Percentiles rank a stretch among this genome's conserved stretches.
These are phyloP conservation scores for Drosophila limbata DNA, from an alignment of 2,888 invertebrate species.

Conservation along the genomic window DNA sequence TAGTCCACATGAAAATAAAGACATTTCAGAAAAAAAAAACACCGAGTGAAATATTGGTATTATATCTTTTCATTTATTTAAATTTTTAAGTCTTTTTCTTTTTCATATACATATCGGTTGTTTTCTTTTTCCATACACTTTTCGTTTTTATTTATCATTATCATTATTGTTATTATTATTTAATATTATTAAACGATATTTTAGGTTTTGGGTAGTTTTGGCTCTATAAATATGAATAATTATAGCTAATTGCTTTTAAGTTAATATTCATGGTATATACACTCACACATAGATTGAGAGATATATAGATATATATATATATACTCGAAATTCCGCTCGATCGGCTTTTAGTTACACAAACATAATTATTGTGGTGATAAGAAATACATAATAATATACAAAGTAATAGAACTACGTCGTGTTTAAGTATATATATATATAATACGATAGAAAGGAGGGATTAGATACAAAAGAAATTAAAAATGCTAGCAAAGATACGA, in stretches of 20 bases:
- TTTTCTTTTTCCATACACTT: slow-evolving; percentile 60
- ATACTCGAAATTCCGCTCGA: slow-evolving; percentile 36
- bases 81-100: slow-evolving; percentile 79
- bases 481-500: slow-evolving; percentile 41
- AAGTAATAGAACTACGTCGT: slow-evolving; percentile 43
- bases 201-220: slow-evolving; percentile 78
- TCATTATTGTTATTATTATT: slow-evolving; percentile 36
- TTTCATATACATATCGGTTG: slow-evolving; percentile 61
- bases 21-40: no score
- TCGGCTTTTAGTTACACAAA: slow-evolving; percentile 59
- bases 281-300: slow-evolving; percentile 43
- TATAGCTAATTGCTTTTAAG: slow-evolving; percentile 80
- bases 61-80: slow-evolving; percentile 80
- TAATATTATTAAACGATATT: slow-evolving; percentile 58
- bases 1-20: no score
- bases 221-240: slow-evolving; percentile 79
- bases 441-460: slow-evolving; percentile 33
- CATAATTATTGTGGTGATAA: slow-evolving; percentile 45
- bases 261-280: slow-evolving; percentile 76
- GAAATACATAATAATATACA: slow-evolving; percentile 52
- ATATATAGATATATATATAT: slow-evolving; percentile 42
- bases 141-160: slow-evolving; percentile 42
- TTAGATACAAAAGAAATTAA: slow-evolving; percentile 57
- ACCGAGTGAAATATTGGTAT: slow-evolving; percentile 59
- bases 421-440: slow-evolving; percentile 32